phyloP scores from a whole-genome alignment of 2,113 vertebrate species.

The Ascaphus truei region DNA sequence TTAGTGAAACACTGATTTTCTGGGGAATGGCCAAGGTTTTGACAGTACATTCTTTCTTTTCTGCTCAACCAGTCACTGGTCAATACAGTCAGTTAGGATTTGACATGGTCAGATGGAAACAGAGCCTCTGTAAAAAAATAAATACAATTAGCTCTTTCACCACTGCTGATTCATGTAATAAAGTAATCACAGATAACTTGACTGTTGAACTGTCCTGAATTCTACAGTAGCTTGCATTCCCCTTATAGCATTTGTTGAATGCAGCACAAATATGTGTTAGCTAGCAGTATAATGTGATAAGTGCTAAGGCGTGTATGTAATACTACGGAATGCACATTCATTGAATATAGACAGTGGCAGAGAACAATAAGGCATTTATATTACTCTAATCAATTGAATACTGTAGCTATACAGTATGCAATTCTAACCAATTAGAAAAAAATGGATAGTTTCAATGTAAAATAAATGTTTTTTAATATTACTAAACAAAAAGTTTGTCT shows the following conservation, averaged over 20 bases:
- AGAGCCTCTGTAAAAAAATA: constrained; percentile 2
- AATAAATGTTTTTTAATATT: too few species aligned
- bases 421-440: too few species aligned
- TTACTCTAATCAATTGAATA: too few species aligned
- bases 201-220: neutral
- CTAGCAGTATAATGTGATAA: neutral
- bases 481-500: too few species aligned
- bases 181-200: constrained; percentile 8
- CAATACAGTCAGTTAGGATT: constrained; percentile 37
- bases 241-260: neutral
- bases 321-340: too few species aligned
- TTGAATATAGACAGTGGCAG: too few species aligned
- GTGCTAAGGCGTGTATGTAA: neutral
- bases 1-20: constrained; percentile 19
- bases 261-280: neutral
- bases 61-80: constrained; percentile 29
- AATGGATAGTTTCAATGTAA: too few species aligned
- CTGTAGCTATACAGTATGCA: too few species aligned
- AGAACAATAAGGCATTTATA: too few species aligned
- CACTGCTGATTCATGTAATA: neutral
- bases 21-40: constrained; percentile 18
- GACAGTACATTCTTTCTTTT: constrained; percentile 36
- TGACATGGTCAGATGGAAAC: constrained; percentile 37
- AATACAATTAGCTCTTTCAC: constrained; percentile 33
- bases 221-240: neutral